Percentiles rank a stretch among this genome's conserved stretches.
Evolutionary conservation across 2,888 invertebrate genomes (phyloP).

Genomic region (Amiota communis): DNA sequence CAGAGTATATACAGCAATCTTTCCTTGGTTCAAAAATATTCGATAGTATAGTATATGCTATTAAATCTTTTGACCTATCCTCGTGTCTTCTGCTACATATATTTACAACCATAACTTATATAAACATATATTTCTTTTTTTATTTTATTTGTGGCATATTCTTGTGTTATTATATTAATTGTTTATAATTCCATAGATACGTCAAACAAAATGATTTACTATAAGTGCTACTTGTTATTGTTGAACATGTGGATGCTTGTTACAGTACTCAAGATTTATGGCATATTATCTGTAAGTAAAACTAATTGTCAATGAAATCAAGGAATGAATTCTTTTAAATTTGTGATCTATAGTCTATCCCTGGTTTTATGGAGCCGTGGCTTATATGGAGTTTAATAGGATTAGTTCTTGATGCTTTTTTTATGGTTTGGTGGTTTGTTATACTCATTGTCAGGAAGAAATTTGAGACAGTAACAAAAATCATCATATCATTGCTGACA

Average conservation of each 20-base stretch:
- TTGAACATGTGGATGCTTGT: conserved; percentile 15
- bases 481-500: conserved; percentile 13
- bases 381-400: conserved; percentile 4
- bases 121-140: too few species aligned
- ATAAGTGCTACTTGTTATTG: conserved; percentile 4
- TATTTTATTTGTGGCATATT: too few species aligned
- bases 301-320: too few species aligned
- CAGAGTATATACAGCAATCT: too few species aligned
- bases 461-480: conserved; percentile 12
- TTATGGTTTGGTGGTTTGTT: conserved; percentile 6
- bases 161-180: too few species aligned
- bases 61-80: too few species aligned
- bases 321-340: background rate
- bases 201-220: background rate
- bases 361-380: conserved; percentile 4
- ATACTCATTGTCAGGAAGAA: background rate
- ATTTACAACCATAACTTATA: background rate
- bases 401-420: conserved; percentile 5
- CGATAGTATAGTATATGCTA: too few species aligned
- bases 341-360: background rate
- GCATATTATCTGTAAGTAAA: background rate
- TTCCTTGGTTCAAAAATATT: too few species aligned
- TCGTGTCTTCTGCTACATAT: too few species aligned
- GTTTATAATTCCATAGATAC: background rate
- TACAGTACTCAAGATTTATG: conserved; percentile 17